These are phyloP conservation scores for Ardeotis arabs DNA, from an alignment of 2,113 vertebrate species.

Conservation along the genomic window DNA sequence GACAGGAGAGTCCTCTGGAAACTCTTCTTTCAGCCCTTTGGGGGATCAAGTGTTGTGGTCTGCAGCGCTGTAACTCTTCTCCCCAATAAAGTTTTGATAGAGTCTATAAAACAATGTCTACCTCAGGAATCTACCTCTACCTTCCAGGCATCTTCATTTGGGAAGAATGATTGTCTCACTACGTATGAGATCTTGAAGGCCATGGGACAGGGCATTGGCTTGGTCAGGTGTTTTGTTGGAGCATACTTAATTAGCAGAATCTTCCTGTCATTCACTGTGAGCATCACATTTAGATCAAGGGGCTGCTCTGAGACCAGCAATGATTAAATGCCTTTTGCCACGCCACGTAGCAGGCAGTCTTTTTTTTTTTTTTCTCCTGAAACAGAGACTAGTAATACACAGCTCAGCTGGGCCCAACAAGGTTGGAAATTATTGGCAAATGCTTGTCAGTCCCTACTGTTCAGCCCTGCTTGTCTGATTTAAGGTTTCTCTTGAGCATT, in stretches of 20 bases:
- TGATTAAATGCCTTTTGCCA: not conserved
- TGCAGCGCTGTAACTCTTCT: not conserved
- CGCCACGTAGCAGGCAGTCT: accelerated
- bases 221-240: not conserved
- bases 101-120: not conserved
- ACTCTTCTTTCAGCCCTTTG: not conserved
- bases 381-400: not conserved
- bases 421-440: not conserved
- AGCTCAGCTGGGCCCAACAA: not conserved
- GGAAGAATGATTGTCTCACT: not conserved
- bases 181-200: accelerated
- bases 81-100: not conserved
- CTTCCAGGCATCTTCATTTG: not conserved
- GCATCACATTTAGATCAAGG: not conserved
- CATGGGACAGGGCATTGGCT: not conserved
- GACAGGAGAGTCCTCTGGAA: not conserved
- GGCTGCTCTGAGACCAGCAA: not conserved
- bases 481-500: not conserved
- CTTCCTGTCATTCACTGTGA: not conserved
- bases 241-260: not conserved
- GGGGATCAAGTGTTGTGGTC: not conserved
- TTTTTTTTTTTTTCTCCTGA: not conserved
- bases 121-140: not conserved
- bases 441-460: not conserved
- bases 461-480: not conserved